These are phyloP conservation scores for Xestoiulus laeticollis DNA, from an alignment of 2,888 invertebrate species.

Conservation along the genomic window DNA sequence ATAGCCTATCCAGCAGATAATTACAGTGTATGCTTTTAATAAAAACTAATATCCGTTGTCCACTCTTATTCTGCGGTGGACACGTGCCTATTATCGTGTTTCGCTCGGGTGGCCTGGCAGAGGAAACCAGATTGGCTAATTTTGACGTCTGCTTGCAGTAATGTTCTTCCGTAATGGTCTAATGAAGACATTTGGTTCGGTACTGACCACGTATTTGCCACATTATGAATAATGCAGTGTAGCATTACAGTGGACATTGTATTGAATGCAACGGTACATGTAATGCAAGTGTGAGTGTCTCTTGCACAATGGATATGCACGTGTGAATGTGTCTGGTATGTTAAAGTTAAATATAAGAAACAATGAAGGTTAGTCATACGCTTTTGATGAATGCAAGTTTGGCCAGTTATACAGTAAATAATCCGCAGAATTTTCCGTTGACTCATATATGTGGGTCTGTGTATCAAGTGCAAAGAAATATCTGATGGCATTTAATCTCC, in stretches of 20 bases:
- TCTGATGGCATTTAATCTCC: conserved; percentile 35
- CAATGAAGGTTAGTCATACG: neutral
- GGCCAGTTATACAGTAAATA: neutral
- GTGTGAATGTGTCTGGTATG: too few species aligned
- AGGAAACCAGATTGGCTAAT: neutral
- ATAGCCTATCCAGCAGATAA: neutral
- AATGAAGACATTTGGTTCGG: neutral
- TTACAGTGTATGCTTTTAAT: neutral
- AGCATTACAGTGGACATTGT: too few species aligned
- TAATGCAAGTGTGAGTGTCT: too few species aligned
- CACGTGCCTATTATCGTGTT: neutral
- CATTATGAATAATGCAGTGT: neutral
- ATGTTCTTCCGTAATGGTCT: neutral
- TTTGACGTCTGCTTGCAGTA: too few species aligned
- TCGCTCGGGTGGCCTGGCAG: neutral
- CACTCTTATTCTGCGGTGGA: neutral
- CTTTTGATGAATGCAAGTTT: neutral
- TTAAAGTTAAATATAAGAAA: neutral
- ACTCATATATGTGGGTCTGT: conserved; percentile 6
- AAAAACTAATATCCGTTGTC: neutral
- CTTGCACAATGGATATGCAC: too few species aligned
- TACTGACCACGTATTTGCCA: neutral
- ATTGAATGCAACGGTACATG: too few species aligned
- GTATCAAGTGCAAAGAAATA: conserved; percentile 24
- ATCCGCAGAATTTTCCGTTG: neutral